phyloP scores from a whole-genome alignment of 2,888 invertebrate species.

The Heliconius erato region DNA sequence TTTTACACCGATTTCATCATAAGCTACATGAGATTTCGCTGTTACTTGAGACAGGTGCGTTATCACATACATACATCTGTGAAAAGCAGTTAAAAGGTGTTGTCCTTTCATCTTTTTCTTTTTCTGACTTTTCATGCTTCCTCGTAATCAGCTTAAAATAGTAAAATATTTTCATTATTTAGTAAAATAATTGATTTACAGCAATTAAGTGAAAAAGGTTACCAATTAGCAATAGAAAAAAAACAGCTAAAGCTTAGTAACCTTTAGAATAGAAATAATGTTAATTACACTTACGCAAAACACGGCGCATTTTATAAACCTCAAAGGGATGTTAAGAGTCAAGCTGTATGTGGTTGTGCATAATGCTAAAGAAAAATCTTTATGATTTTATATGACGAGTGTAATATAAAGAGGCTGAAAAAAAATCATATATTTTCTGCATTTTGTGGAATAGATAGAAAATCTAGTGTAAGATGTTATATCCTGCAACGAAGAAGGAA shows the following conservation, averaged over 20 bases:
- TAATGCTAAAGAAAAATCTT: slow-evolving; percentile 16
- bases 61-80: too few species aligned
- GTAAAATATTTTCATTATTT: too few species aligned
- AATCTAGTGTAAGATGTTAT: too few species aligned
- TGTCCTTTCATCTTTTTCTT: too few species aligned
- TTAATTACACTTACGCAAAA: slow-evolving; percentile 28
- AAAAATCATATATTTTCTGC: neutral
- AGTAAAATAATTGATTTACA: neutral
- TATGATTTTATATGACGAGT: slow-evolving; percentile 15
- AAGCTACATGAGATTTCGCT: too few species aligned
- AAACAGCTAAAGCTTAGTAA: neutral
- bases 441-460: neutral
- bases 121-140: too few species aligned
- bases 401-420: neutral
- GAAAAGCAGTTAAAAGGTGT: too few species aligned
- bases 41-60: too few species aligned
- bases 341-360: slow-evolving; percentile 16
- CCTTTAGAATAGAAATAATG: slow-evolving; percentile 3
- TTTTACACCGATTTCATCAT: too few species aligned
- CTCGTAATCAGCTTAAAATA: too few species aligned
- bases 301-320: neutral
- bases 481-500: too few species aligned
- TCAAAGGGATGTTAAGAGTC: slow-evolving; percentile 17
- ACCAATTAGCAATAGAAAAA: neutral
- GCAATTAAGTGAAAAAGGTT: neutral